Conservation (phyloP, 2,113 vertebrate genomes). For the Scomber japonicus region DNA sequence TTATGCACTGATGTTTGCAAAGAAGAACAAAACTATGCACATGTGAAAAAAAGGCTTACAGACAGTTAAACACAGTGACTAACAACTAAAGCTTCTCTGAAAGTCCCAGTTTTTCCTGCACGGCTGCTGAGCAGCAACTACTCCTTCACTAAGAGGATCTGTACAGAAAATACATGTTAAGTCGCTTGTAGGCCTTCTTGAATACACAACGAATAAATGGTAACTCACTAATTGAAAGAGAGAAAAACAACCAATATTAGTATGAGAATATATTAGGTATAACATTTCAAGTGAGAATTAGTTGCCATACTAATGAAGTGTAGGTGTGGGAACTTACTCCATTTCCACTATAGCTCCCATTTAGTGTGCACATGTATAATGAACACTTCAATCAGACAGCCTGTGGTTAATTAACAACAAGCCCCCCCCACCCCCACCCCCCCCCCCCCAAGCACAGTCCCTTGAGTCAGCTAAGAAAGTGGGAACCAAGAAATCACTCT, state of each 20-base stretch:
- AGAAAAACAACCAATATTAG: slow-evolving; percentile 17
- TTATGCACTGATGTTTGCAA: not conserved
- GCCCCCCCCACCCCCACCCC: slow-evolving; percentile 14
- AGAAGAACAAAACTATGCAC: not conserved
- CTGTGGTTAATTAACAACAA: slow-evolving; percentile 72
- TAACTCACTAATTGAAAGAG: not conserved
- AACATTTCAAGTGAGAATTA: not conserved
- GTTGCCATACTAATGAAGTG: slow-evolving; percentile 37
- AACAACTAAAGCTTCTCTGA: not conserved
- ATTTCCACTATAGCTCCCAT: slow-evolving; percentile 26
- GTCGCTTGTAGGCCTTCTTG: not conserved
- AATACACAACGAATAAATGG: slow-evolving; percentile 4
- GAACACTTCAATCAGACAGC: slow-evolving; percentile 57
- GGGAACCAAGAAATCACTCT: slow-evolving; percentile 64
- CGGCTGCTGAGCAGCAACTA: not conserved
- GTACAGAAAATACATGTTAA: slow-evolving; percentile 15
- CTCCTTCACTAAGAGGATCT: not conserved
- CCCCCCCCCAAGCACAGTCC: slow-evolving; percentile 52
- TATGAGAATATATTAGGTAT: not conserved
- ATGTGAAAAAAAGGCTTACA: not conserved
- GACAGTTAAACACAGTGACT: not conserved
- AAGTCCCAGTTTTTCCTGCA: not conserved
- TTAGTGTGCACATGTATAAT: slow-evolving; percentile 33
- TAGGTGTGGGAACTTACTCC: slow-evolving; percentile 15
- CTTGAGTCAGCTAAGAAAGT: slow-evolving; percentile 48